Percentiles rank a stretch among this genome's conserved stretches.
Evolutionary conservation across 2,797 vertebrate genomes (phyloP).

Genomic region (Vireo griseus): DNA sequence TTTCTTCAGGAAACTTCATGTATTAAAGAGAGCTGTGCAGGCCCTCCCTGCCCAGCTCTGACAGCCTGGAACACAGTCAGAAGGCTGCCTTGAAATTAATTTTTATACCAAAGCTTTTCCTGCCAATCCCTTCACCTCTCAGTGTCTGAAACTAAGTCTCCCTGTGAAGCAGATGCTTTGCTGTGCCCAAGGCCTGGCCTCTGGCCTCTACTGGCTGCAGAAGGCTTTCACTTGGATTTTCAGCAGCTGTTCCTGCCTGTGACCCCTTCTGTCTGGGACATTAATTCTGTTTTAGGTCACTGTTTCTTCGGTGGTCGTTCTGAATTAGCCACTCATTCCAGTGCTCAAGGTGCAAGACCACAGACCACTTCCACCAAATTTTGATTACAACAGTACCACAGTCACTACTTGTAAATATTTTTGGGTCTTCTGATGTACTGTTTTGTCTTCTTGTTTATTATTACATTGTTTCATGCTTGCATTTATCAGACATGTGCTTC

Average conservation of each 20-base stretch:
- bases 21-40: not conserved
- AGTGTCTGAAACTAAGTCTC: not conserved
- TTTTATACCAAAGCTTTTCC: not conserved
- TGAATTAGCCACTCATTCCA: not conserved
- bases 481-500: not conserved
- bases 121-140: not conserved
- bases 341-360: not conserved
- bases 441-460: not conserved
- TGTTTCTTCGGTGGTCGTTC: not conserved
- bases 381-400: not conserved
- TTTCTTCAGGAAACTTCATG: not conserved
- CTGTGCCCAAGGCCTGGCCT: not conserved
- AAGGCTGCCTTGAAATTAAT: not conserved
- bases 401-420: not conserved
- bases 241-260: not conserved
- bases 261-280: not conserved
- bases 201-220: not conserved
- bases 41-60: not conserved
- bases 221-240: not conserved
- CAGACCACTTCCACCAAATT: not conserved
- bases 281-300: not conserved
- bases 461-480: not conserved
- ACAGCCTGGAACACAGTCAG: rapidly evolving
- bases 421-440: not conserved
- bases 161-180: not conserved